These are phyloP conservation scores for Chondrosia reniformis DNA, from an alignment of 37 sponge, comb jelly and placozoan genomes.

Conservation along the genomic window DNA sequence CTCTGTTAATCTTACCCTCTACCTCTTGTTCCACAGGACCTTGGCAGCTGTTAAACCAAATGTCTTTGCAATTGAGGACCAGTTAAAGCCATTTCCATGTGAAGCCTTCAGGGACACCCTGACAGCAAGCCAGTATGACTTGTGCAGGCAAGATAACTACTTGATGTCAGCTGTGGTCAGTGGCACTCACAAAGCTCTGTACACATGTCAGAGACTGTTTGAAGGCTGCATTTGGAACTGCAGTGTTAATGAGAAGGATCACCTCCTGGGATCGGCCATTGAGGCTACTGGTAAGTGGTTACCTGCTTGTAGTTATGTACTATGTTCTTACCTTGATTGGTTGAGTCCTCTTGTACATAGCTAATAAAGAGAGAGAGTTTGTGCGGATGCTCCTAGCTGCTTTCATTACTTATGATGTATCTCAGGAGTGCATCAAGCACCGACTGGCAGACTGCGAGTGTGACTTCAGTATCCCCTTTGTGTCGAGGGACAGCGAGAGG, in stretches of 20 bases:
- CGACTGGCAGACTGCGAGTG: not conserved
- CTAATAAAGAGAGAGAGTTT: constrained; percentile 13
- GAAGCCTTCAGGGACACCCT: not conserved
- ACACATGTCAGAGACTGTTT: not conserved
- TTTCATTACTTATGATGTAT: constrained; percentile 1
- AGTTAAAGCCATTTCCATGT: not conserved
- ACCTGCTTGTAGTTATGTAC: not conserved
- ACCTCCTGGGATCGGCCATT: not conserved
- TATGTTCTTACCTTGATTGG: not conserved
- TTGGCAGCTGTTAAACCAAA: not conserved
- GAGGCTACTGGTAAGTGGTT: constrained; percentile 12
- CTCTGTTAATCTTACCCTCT: too few species aligned
- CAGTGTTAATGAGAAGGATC: too few species aligned
- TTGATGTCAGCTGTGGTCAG: not conserved
- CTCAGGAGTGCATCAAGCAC: not conserved
- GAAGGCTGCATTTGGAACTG: constrained; percentile 4
- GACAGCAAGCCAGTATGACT: not conserved
- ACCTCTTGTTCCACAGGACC: not conserved
- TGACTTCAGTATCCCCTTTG: not conserved
- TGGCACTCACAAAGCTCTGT: not conserved
- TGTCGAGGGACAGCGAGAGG: not conserved
- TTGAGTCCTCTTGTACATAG: not conserved
- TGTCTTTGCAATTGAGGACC: not conserved
- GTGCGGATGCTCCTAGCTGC: constrained; percentile 1
- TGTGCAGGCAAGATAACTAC: not conserved